Evolutionary conservation across 2,797 vertebrate species (phyloP).

Genomic region (Tamandua tetradactyla): DNA sequence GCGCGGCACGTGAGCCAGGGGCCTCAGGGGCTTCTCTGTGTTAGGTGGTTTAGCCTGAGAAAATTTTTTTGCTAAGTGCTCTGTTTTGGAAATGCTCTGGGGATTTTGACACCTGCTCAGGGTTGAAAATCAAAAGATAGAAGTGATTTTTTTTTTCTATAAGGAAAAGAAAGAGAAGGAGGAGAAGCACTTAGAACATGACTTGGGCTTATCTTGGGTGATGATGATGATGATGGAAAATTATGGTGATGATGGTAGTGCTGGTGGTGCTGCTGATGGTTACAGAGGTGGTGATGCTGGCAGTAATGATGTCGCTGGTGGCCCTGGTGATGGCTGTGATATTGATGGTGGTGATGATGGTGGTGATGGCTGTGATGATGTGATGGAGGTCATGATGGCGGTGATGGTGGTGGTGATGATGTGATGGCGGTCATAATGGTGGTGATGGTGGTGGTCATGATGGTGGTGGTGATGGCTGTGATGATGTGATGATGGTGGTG

Average conservation of each 20-base stretch:
- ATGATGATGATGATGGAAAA: fast-evolving
- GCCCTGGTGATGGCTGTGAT: not conserved
- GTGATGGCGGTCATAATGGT: too few species aligned
- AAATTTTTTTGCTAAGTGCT: not conserved
- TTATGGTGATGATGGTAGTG: not conserved
- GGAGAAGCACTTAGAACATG: fast-evolving
- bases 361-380: not conserved
- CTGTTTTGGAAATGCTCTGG: not conserved
- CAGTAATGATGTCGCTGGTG: too few species aligned
- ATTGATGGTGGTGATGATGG: not conserved
- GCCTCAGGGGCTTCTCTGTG: not conserved
- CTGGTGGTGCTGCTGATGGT: not conserved
- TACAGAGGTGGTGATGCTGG: not conserved
- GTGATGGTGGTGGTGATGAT: too few species aligned
- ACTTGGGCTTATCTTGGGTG: not conserved
- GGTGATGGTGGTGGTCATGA: too few species aligned
- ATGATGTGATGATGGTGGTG: too few species aligned
- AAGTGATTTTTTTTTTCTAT: too few species aligned
- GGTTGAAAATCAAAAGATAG: not conserved
- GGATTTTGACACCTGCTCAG: not conserved
- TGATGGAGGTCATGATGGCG: too few species aligned
- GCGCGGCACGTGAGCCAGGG: not conserved
- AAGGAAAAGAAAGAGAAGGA: not conserved
- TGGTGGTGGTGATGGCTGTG: not conserved
- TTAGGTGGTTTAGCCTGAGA: not conserved